Conservation (phyloP, 2,113 vertebrate genomes). For the Myrmophylax atrothorax region DNA sequence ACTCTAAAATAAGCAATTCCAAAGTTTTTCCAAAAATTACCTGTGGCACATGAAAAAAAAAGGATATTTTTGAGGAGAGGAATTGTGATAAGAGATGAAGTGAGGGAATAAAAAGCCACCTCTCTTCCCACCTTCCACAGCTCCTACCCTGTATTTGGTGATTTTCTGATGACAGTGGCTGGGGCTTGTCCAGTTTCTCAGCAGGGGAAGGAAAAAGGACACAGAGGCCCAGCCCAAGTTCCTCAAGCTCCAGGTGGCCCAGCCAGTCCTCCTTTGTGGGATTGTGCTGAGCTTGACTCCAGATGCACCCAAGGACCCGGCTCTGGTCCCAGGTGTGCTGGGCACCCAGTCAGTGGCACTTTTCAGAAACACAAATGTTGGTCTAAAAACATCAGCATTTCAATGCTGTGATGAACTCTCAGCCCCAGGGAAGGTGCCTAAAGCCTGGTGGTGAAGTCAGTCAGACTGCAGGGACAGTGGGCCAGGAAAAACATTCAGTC, state of each 20-base stretch:
- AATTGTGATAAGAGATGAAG: not conserved
- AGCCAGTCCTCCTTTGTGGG: not conserved
- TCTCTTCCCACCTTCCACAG: not conserved
- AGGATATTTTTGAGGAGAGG: accelerated
- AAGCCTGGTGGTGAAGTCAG: not conserved
- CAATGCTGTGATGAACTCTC: not conserved
- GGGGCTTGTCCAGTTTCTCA: not conserved
- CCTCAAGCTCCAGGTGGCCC: not conserved
- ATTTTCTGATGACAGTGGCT: not conserved
- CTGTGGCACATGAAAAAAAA: not conserved
- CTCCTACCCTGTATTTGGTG: accelerated
- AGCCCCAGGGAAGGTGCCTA: not conserved
- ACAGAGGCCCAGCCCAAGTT: not conserved
- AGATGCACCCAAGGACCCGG: not conserved
- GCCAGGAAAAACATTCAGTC: not conserved
- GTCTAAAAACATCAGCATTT: not conserved
- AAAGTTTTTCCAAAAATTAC: not conserved
- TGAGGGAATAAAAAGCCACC: not conserved
- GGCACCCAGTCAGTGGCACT: accelerated
- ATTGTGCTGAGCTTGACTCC: not conserved
- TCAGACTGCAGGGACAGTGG: not conserved
- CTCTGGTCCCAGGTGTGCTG: accelerated
- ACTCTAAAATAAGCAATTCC: not conserved
- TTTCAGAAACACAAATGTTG: not conserved
- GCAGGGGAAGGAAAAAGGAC: not conserved